Percentiles rank a stretch among this genome's conserved stretches.
Evolutionary conservation across 1,140 invertebrate genomes (phyloP).

Genomic region (Pentalonia nigronervosa): DNA sequence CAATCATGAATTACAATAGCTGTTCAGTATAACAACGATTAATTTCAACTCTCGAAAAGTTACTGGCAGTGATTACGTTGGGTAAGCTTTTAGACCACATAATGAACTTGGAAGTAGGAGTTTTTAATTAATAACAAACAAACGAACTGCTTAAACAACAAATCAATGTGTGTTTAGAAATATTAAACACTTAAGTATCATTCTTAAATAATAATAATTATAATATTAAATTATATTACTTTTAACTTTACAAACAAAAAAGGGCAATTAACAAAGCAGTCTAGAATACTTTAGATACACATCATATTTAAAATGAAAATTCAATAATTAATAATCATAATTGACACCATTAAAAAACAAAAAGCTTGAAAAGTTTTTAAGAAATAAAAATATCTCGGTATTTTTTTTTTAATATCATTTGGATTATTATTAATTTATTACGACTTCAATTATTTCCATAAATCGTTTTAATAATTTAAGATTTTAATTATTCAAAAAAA

Average conservation of each 20-base stretch:
- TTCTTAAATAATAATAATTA: background rate
- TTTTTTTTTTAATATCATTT: background rate
- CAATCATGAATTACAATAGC: background rate
- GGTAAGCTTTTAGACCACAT: background rate
- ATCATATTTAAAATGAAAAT: background rate
- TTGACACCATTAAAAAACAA: background rate
- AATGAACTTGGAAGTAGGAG: background rate
- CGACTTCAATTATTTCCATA: background rate
- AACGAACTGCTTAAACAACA: background rate
- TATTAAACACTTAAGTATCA: background rate
- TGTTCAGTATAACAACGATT: slow-evolving; percentile 18
- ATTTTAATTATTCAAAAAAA: background rate
- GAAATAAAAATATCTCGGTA: background rate
- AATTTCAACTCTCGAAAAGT: slow-evolving; percentile 11
- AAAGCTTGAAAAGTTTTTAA: background rate
- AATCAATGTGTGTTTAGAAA: background rate
- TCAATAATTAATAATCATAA: background rate
- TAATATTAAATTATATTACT: background rate
- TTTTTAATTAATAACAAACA: slow-evolving; percentile 44
- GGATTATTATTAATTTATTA: background rate
- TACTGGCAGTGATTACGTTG: background rate
- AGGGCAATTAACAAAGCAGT: background rate
- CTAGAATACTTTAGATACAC: background rate
- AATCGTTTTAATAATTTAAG: background rate
- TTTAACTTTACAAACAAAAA: background rate